Evolutionary conservation across 2,113 vertebrate genomes (phyloP), one percentile per base, ranked within the genome.

Genomic region (Agapornis roseicollis): DNA sequence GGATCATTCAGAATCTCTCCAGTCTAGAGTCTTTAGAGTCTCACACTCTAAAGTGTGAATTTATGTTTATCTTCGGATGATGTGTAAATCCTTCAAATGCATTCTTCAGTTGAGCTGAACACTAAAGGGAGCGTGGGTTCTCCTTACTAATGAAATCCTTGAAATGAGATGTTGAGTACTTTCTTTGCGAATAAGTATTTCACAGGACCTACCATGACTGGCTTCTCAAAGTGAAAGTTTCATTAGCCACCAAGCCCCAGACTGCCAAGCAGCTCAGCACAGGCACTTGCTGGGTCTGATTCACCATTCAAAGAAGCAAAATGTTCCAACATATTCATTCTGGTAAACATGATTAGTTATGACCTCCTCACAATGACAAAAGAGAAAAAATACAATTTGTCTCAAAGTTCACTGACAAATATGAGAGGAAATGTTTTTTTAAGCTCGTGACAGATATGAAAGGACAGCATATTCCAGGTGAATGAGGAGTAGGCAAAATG

Each of bases 391-490:
- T 44, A 8, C 0, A 1, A 60, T 84, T 77, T 91, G 33, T 78
- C 60, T 61, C 52, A 55, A 95, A 94, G 25, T 90, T 82, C 9
- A 1, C 46, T 80, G 82, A 83, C 37, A 91, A 85, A 95, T 73
- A 77, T 25, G 33, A 91, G 47, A 95, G 23, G 72, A 96, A 93
- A 90, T 91, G 80, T 69, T 60, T 93, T 92, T 92, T 91, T 49
- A 74, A 80, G 35, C 49, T 29, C 58, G 47, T 89, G 80, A 93
- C 58, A 88, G 70, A 93, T 96, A 80, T 22, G 52, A 96, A 94
- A 87, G 93, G 93, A 93, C 88, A 92, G 63, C 61, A 87, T 69
- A 90, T 85, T 96, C 71, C 77, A 95, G 91, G 85, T 96, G 85
- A 97, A 89, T 46, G 46, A 93, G 42, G 88, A 90, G 53, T 10